Evolutionary conservation across 2,888 invertebrate genomes (phyloP), one percentile per base, ranked within the genome.

Genomic region (Euspilapteryx auroguttella): DNA sequence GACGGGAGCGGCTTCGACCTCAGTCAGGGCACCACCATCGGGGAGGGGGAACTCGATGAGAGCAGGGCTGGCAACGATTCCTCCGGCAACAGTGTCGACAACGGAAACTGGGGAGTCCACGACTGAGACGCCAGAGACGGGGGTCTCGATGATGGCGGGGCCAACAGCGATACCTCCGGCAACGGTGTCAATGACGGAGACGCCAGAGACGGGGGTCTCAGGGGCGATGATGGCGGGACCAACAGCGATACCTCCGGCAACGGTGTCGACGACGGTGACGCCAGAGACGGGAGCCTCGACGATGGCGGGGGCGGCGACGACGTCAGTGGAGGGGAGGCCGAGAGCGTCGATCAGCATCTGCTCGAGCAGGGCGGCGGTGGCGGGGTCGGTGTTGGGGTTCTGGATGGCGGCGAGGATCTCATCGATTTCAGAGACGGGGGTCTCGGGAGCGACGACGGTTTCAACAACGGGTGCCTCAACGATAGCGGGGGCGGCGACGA

Each of bases 311-410:
- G n/a, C 28, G 21, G 32, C 12, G 26, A 15, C 26, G 12, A 23
- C 21, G 11, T 14, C 17, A 21, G 14, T 5, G 35, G n/a, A n/a
- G n/a, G n/a, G n/a, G n/a, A n/a, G 42, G 3, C 30, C 37, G 14
- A 57, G 27, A 36, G 55, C 45, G 3, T 42, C 38, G 1, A 32
- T 28, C 12, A 59, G 43, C 36, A 46, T 47, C 20, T 48, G 37
- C 14, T 54, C 48, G 10, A 57, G 44, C n/a, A 49, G 40, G n/a
- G 33, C 38, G 14, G 47, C 55, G 42, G 55, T 54, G 33, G 49
- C 26, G 3, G 27, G 20, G 22, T 25, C 15, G 2, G n/a, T 17
- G 17, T 17, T 17, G 17, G 8, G 5, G 5, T 17, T 8, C 5
- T 50, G 31, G 46, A 17, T 17, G 17, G 17, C 5, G 17, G 8